These are phyloP conservation scores for Caracal caracal DNA, from an alignment of 2,113 vertebrate genomes.

Conservation along the genomic window DNA sequence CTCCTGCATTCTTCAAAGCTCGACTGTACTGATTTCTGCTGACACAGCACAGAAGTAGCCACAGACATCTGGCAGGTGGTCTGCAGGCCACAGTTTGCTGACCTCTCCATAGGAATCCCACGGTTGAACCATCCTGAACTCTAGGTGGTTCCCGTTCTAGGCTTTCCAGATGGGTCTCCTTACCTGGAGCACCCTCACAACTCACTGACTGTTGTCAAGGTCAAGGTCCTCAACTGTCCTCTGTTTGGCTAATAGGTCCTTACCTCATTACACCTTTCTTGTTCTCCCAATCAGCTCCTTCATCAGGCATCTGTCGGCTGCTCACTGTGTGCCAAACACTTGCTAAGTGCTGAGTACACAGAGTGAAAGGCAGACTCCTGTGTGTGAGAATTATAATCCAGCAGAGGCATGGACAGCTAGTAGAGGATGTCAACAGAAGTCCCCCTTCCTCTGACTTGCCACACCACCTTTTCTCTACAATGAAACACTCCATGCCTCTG, in stretches of 20 bases:
- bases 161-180: background rate
- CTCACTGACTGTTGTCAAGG: background rate
- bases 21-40: background rate
- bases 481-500: background rate
- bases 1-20: background rate
- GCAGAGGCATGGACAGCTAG: background rate
- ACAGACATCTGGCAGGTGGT: background rate
- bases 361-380: background rate
- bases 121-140: background rate
- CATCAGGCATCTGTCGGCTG: background rate
- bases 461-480: background rate
- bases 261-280: background rate
- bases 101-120: background rate
- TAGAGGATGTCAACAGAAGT: background rate
- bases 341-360: no score
- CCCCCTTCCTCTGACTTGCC: background rate
- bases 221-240: background rate
- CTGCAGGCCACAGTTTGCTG: fast-evolving
- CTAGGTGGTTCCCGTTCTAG: background rate
- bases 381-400: background rate
- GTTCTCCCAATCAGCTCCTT: background rate
- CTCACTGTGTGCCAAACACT: background rate
- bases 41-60: background rate
- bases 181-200: background rate
- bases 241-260: background rate